Evolutionary conservation across 1,140 invertebrate species (phyloP).

Genomic region (Zaprionus kolodkinae): DNA sequence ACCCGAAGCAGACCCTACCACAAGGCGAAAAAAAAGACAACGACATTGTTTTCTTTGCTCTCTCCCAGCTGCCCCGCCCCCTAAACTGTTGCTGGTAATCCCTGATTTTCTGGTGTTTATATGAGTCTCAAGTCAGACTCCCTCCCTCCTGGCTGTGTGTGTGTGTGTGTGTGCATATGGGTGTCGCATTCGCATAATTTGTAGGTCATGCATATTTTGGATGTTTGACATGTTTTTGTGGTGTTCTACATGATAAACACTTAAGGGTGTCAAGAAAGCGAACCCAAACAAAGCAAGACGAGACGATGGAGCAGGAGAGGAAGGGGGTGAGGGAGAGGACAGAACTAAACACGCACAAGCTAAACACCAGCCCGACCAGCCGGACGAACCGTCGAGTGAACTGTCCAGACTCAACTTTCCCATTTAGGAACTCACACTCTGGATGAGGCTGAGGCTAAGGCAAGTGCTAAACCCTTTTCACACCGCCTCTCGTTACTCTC

Average conservation of each 20-base stretch:
- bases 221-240: conserved; percentile 81
- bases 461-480: neutral
- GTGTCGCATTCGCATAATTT: conserved; percentile 78
- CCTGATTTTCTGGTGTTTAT: conserved; percentile 43
- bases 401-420: conserved; percentile 4
- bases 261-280: conserved; percentile 65
- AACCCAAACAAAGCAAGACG: neutral
- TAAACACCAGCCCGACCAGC: neutral
- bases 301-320: too few species aligned
- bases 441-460: neutral
- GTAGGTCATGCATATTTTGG: conserved; percentile 77
- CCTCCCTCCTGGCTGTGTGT: neutral
- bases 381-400: too few species aligned
- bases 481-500: neutral
- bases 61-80: neutral
- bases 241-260: conserved; percentile 79
- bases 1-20: conserved; percentile 10
- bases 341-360: conserved; percentile 29
- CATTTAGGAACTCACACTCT: neutral
- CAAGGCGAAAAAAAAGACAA: conserved; percentile 17
- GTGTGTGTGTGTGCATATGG: conserved; percentile 10
- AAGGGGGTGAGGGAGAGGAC: too few species aligned
- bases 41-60: conserved; percentile 9
- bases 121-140: conserved; percentile 18
- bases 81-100: conserved; percentile 32